These are phyloP conservation scores for Athalia rosae DNA, from an alignment of 2,888 invertebrate species.

Conservation along the genomic window DNA sequence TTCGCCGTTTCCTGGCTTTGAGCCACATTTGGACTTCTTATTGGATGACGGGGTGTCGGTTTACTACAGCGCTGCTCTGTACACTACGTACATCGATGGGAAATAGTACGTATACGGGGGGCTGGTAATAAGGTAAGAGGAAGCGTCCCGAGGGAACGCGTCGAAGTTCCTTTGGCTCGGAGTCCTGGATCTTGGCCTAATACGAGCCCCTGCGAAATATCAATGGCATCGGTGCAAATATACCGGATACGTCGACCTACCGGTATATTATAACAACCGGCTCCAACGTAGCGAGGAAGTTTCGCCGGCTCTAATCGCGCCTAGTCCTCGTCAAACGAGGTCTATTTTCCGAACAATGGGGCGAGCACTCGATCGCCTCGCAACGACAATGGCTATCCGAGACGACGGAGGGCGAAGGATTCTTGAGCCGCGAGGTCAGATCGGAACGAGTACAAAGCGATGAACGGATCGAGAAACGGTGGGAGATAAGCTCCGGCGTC, in stretches of 20 bases:
- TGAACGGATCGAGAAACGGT: slow-evolving; percentile 12
- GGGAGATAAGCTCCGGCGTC: slow-evolving; percentile 26
- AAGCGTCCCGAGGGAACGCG: slow-evolving; percentile 5
- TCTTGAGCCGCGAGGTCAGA: slow-evolving; percentile 14
- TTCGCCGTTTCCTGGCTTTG: slow-evolving; percentile 21
- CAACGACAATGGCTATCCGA: slow-evolving; percentile 39
- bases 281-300: neutral
- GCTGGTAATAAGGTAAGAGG: neutral
- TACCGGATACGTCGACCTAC: no score
- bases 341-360: slow-evolving; percentile 44
- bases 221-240: neutral
- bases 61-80: no score
- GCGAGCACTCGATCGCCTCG: slow-evolving; percentile 32
- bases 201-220: neutral
- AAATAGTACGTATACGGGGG: no score
- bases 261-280: no score
- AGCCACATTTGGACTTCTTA: neutral
- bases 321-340: slow-evolving; percentile 36
- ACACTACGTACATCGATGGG: no score
- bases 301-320: slow-evolving; percentile 33
- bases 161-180: neutral
- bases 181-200: slow-evolving; percentile 12
- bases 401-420: slow-evolving; percentile 8
- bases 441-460: neutral
- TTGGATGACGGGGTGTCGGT: neutral